Evolutionary conservation across 1,140 invertebrate genomes (phyloP), one percentile per base, ranked within the genome.

Genomic region (Trachymyrmex cornetzi): DNA sequence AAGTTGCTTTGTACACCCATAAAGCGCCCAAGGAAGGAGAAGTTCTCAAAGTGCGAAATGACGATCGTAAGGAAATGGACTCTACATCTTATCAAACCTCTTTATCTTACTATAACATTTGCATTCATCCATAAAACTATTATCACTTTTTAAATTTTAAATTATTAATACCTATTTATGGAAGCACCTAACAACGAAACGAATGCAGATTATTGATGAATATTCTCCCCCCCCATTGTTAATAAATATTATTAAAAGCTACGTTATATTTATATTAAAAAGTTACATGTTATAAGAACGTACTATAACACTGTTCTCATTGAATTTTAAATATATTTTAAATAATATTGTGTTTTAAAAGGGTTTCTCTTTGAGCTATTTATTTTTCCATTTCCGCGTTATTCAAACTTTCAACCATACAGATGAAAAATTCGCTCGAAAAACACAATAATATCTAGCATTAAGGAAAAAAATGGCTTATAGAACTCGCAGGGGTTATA

Each of bases 11-110:
- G 38, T 38, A 24, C 63, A 24, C 11, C 22, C 14, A 44, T 81
- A 61, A 66, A 69, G 27, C 38, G n/a, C n/a, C n/a, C n/a, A 64
- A 61, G 14, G 3, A 27, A 61, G 3, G 38, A 61, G 66, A 61
- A 72, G 72, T 69, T 71, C n/a, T 74, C 80, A 82, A 72, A 27
- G 67, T 59, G 38, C 24, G 27, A 74, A 50, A 82, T 74, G 24
- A 53, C 55, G 55, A 61, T 57, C 50, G 63, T 59, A 71, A 71
- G n/a, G 27, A 71, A 72, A 48, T 30, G 12, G 22, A 57, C 22
- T 30, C 11, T 61, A 61, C 50, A 61, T 82, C 69, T 74, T 27
- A 27, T 11, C 12, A 38, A 22, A 72, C 48, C 57, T 59, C 74
- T 19, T 77, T 14, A 14, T 19, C 19, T 55, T 30, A 9, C 22